A percentile compares a stretch with the other conserved stretches of the same genome.
phyloP scores from a whole-genome alignment of 2,797 vertebrate genomes.

The Cryptoblepharus egeriae region DNA sequence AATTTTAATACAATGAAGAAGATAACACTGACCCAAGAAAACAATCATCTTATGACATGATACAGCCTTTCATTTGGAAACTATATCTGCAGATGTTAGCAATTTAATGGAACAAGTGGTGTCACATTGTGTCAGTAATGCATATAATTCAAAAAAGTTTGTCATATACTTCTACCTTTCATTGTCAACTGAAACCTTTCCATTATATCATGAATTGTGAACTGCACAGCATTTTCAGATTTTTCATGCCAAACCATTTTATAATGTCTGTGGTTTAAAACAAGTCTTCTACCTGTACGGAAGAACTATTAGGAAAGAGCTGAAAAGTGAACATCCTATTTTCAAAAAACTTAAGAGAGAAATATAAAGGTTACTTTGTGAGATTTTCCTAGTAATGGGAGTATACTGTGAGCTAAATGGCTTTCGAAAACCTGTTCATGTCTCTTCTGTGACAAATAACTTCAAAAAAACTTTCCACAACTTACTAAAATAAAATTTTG shows the following conservation, averaged over 20 bases:
- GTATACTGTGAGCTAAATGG: conserved; percentile 44
- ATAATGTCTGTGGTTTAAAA: conserved; percentile 42
- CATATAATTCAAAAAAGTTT: conserved; percentile 1
- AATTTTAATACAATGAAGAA: background rate
- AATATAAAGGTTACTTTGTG: conserved; percentile 29
- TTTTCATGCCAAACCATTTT: conserved; percentile 62
- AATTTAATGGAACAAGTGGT: background rate
- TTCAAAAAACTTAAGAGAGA: background rate
- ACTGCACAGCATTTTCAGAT: conserved; percentile 48
- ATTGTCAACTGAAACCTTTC: conserved; percentile 54
- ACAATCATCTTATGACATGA: background rate
- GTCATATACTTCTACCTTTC: conserved; percentile 6
- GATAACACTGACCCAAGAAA: background rate
- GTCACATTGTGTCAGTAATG: background rate
- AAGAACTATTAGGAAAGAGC: conserved; percentile 41
- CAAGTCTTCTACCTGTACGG: conserved; percentile 39
- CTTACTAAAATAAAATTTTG: conserved; percentile 20
- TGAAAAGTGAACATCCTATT: conserved; percentile 38
- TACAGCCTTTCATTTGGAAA: background rate
- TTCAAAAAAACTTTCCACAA: conserved; percentile 42
- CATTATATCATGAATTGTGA: conserved; percentile 29
- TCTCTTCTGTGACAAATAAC: conserved; percentile 42
- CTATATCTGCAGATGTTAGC: background rate
- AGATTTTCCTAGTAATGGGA: conserved; percentile 44
- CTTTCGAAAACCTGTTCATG: conserved; percentile 46